Evolutionary conservation across 2,113 vertebrate species (phyloP), one percentile per base, ranked within the genome.

Genomic region (Otis tarda): DNA sequence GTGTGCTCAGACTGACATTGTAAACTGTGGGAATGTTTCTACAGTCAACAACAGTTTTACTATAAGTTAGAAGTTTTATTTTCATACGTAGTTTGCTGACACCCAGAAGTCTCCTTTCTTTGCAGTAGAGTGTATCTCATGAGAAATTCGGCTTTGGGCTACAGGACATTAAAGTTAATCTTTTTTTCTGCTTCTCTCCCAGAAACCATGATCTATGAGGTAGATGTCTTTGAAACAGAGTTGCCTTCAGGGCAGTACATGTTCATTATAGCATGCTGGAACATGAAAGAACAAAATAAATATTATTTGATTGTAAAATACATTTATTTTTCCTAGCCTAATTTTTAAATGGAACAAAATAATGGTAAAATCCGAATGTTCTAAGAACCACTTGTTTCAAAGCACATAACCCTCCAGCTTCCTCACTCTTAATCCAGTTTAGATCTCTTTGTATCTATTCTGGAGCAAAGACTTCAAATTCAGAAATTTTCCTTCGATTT

Each of bases 121-220:
- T 55, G 11, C 75, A 89, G 73, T 7, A 55, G 17, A 49, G 15
- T 8, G 31, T 78, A 93, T 67, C 63, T 94, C 70, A 30, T 5
- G 28, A 93, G 73, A 2, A 23, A 60, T 73, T 79, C 39, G 80
- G 53, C 96, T 57, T 4, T 71, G 43, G 63, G 85, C 85, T 81
- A 33, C 19, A 52, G 41, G 79, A 91, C 89, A 75, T 95, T 77
- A 93, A 87, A 96, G 60, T 25, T 75, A 90, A 65, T 89, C 9
- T 70, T 70, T 59, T 59, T 61, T 79, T 56, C 37, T 78, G 2
- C 25, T 85, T 83, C 63, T 87, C 30, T 83, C 30, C 27, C 64
- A 74, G 80, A 91, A 95, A 83, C 25, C 28, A 56, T 14, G 52
- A 64, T 67, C 69, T 92, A 57, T 69, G 79, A 68, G 65, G 57